Conservation (phyloP, 2,113 vertebrate species). For the Neomonachus schauinslandi region DNA sequence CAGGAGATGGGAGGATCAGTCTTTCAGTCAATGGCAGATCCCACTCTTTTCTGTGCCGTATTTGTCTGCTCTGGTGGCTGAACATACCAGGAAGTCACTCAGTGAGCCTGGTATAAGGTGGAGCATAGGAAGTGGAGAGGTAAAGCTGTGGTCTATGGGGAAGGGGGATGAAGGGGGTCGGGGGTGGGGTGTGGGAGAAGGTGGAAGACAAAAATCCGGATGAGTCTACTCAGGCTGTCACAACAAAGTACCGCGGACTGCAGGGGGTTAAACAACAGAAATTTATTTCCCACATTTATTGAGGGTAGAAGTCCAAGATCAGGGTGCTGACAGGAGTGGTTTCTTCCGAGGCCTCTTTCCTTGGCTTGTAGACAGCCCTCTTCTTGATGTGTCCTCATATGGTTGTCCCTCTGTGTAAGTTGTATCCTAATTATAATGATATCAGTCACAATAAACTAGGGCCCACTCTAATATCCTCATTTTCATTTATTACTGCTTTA, state of each 20-base stretch:
- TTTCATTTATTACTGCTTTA: not conserved
- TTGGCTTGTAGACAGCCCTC: not conserved
- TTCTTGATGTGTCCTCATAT: not conserved
- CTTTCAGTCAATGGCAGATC: not conserved
- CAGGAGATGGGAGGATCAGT: not conserved
- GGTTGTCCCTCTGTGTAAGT: not conserved
- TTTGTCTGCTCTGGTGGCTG: not conserved
- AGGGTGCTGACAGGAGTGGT: not conserved
- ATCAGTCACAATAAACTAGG: not conserved
- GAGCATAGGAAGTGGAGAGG: not conserved
- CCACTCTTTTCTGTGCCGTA: not conserved
- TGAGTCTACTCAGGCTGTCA: not conserved
- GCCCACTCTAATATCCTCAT: not conserved
- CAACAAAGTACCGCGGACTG: not conserved
- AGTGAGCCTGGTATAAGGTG: not conserved
- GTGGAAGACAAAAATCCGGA: not conserved
- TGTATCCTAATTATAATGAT: not conserved
- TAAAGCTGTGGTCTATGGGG: not conserved
- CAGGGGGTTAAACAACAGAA: not conserved
- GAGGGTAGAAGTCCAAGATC: not conserved
- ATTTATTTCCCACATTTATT: not conserved
- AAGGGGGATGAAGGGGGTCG: fast-evolving
- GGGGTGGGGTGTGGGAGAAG: too few species aligned
- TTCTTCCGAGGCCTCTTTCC: not conserved
- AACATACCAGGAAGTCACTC: not conserved